These are phyloP conservation scores for Delphinapterus leucas DNA, from an alignment of 2,113 vertebrate species.

Conservation along the genomic window DNA sequence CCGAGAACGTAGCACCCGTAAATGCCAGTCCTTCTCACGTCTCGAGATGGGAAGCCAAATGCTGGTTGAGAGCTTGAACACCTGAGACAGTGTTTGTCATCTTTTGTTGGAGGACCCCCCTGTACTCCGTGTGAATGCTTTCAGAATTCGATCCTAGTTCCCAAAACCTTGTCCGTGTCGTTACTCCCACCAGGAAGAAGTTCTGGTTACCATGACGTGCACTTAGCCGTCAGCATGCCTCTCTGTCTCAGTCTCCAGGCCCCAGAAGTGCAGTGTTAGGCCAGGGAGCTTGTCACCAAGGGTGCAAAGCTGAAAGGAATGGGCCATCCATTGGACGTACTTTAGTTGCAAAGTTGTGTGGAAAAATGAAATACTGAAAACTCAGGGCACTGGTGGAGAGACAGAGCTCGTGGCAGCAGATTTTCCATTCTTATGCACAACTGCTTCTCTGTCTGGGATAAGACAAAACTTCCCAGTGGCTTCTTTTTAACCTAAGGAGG, in stretches of 20 bases:
- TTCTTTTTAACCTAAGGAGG: background rate
- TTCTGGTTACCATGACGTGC: fast-evolving
- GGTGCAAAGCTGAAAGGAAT: background rate
- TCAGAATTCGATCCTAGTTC: background rate
- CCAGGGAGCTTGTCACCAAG: background rate
- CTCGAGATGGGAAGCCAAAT: background rate
- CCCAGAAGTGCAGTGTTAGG: no score
- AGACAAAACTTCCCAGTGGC: background rate
- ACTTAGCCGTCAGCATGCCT: fast-evolving
- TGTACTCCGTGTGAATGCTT: background rate
- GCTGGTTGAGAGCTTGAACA: background rate
- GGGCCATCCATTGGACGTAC: background rate
- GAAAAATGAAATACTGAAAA: background rate
- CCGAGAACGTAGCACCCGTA: background rate
- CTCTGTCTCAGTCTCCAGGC: fast-evolving
- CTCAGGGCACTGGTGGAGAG: background rate
- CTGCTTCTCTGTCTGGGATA: background rate
- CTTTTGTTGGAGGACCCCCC: background rate
- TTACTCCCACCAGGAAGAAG: background rate
- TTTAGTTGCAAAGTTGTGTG: background rate
- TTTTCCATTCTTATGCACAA: background rate
- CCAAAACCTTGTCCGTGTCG: background rate
- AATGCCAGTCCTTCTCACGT: background rate
- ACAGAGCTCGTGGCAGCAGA: background rate
- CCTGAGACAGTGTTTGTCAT: no score